phyloP scores from a whole-genome alignment of 35 echinoderm and acorn worm genomes.

The Lytechinus variegatus region DNA sequence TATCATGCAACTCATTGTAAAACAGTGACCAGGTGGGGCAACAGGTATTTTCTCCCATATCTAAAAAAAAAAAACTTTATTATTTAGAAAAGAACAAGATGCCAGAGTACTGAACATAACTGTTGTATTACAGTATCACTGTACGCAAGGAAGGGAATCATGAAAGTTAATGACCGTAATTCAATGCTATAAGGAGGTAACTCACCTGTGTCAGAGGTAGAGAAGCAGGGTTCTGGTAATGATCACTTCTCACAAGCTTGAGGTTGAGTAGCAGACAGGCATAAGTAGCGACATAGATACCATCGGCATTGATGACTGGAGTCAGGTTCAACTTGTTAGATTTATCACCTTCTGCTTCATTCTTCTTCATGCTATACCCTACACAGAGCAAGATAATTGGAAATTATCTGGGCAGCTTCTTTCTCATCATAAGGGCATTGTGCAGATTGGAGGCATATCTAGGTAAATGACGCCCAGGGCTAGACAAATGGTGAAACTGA shows the following conservation, averaged over 20 bases:
- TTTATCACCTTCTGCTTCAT: slow-evolving; percentile 33
- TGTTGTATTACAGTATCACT: too few relatives aligned
- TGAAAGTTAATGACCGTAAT: too few relatives aligned
- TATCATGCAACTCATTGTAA: too few relatives aligned
- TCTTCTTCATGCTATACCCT: slow-evolving; percentile 77
- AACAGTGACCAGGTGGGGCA: too few relatives aligned
- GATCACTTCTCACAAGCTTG: slow-evolving; percentile 82
- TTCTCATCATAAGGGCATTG: too few relatives aligned
- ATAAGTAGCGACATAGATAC: slow-evolving; percentile 92
- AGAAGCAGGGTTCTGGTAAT: slow-evolving; percentile 78
- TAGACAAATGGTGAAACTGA: too few relatives aligned
- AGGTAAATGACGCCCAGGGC: too few relatives aligned
- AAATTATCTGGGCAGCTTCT: too few relatives aligned
- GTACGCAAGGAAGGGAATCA: too few relatives aligned
- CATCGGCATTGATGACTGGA: slow-evolving; percentile 97
- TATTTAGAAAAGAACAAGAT: not conserved
- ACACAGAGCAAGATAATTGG: not conserved
- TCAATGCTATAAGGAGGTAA: not conserved
- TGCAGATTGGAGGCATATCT: too few relatives aligned
- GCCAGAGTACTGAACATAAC: not conserved
- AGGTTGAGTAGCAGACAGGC: slow-evolving; percentile 86
- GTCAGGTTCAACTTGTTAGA: slow-evolving; percentile 72
- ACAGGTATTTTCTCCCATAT: too few relatives aligned
- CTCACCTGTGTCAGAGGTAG: slow-evolving; percentile 90
- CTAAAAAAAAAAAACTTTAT: too few relatives aligned